A percentile compares a stretch with the other conserved stretches of the same genome.
These are phyloP conservation scores for Bubo bubo DNA, from an alignment of 2,113 vertebrate genomes.

Conservation along the genomic window DNA sequence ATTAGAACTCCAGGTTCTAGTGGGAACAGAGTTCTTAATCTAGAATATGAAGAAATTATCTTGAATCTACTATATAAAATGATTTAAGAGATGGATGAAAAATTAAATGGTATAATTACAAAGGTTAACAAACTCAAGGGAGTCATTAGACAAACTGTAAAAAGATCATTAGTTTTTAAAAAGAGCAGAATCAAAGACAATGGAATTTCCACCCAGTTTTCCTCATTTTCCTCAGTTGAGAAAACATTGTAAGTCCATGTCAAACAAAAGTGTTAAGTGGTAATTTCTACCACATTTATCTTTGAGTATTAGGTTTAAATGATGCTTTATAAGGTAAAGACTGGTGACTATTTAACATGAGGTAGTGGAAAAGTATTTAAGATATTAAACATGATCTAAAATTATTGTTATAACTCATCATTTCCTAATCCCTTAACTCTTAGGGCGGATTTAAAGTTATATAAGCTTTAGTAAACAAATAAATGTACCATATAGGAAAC, in stretches of 20 bases:
- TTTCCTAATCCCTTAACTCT: neutral
- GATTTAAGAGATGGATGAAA: neutral
- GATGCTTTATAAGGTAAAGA: slow-evolving; percentile 30
- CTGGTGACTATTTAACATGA: slow-evolving; percentile 21
- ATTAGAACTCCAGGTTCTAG: neutral
- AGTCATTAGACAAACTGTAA: slow-evolving; percentile 13
- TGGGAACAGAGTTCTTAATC: neutral
- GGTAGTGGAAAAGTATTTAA: neutral
- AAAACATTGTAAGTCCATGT: slow-evolving; percentile 19
- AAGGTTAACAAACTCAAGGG: slow-evolving; percentile 24
- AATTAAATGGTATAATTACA: slow-evolving; percentile 20
- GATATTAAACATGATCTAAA: neutral
- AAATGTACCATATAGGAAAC: neutral
- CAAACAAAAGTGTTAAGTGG: slow-evolving; percentile 27
- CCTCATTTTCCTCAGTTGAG: slow-evolving; percentile 26
- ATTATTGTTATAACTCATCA: neutral
- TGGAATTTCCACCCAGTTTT: slow-evolving; percentile 10
- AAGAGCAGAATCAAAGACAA: slow-evolving; percentile 2
- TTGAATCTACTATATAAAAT: neutral
- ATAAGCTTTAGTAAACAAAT: neutral
- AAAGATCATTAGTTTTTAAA: neutral
- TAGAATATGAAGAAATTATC: neutral
- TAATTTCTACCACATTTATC: slow-evolving; percentile 10
- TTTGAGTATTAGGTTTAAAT: slow-evolving; percentile 10
- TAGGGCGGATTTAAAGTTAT: neutral